A percentile compares a stretch with the other conserved stretches of the same genome.
phyloP scores from a whole-genome alignment of 2,113 vertebrate species.

The Bothrops jararaca region DNA sequence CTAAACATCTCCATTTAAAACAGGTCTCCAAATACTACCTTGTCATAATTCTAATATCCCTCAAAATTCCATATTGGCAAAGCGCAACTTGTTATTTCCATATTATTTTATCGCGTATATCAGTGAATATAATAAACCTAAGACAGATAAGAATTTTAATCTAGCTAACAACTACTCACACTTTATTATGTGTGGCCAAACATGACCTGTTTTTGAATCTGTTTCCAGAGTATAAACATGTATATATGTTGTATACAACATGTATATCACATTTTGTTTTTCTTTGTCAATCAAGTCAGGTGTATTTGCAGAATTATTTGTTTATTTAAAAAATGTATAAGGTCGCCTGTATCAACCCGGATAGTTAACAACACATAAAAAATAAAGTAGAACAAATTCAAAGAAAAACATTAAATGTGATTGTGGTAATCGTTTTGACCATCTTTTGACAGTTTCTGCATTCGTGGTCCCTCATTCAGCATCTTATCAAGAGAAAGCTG shows the following conservation, averaged over 20 bases:
- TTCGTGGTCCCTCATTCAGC: background rate
- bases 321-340: background rate
- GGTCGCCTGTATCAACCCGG: background rate
- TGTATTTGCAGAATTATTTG: background rate
- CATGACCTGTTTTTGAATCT: background rate
- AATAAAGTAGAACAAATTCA: background rate
- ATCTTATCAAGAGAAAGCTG: background rate
- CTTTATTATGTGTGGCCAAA: background rate
- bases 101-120: background rate
- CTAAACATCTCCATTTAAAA: background rate
- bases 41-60: background rate
- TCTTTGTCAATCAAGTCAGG: background rate
- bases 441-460: background rate
- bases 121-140: background rate
- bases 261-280: background rate
- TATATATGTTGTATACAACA: too few species aligned
- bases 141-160: background rate
- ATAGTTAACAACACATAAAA: background rate
- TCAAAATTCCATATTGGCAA: background rate
- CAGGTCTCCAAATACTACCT: background rate
- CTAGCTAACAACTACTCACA: background rate
- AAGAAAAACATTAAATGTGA: background rate
- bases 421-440: background rate
- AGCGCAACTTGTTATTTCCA: background rate
- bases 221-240: background rate